phyloP scores from a whole-genome alignment of 2,797 vertebrate species.

The Streptopelia turtur region DNA sequence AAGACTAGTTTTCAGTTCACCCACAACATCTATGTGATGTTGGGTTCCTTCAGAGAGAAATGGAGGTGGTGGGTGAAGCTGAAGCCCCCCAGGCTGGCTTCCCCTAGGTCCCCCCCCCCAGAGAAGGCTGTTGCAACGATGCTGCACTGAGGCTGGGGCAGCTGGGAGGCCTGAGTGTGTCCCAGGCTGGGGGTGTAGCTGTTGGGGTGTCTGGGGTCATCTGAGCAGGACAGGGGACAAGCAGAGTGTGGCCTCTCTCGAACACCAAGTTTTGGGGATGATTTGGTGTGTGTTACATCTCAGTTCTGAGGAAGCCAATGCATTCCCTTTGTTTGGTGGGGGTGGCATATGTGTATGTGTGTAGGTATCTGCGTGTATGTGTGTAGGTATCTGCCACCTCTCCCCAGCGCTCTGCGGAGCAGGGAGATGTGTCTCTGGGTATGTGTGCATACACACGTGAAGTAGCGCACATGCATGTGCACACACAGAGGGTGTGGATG shows the following conservation, averaged over 20 bases:
- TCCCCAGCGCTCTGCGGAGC: not conserved
- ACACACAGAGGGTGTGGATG: too few species aligned
- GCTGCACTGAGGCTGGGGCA: not conserved
- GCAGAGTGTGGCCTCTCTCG: rapidly evolving
- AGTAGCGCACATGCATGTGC: rapidly evolving
- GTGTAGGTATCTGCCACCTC: not conserved
- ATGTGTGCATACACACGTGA: too few species aligned
- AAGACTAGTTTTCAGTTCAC: not conserved
- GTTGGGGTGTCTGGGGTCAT: too few species aligned
- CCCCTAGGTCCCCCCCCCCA: rapidly evolving
- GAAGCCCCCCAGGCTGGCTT: not conserved
- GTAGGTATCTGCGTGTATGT: not conserved
- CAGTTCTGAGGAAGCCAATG: too few species aligned
- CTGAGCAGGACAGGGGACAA: not conserved
- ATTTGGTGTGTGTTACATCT: too few species aligned
- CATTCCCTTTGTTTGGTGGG: not conserved
- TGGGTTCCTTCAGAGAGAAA: not conserved
- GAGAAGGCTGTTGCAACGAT: not conserved
- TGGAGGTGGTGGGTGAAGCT: not conserved
- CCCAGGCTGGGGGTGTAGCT: not conserved
- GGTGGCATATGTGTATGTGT: too few species aligned
- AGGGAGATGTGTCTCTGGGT: too few species aligned
- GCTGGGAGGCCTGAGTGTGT: rapidly evolving
- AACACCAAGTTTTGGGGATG: too few species aligned
- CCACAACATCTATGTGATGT: not conserved